phyloP scores from a whole-genome alignment of 2,113 vertebrate species.

The Eretmodus cyanostictus region DNA sequence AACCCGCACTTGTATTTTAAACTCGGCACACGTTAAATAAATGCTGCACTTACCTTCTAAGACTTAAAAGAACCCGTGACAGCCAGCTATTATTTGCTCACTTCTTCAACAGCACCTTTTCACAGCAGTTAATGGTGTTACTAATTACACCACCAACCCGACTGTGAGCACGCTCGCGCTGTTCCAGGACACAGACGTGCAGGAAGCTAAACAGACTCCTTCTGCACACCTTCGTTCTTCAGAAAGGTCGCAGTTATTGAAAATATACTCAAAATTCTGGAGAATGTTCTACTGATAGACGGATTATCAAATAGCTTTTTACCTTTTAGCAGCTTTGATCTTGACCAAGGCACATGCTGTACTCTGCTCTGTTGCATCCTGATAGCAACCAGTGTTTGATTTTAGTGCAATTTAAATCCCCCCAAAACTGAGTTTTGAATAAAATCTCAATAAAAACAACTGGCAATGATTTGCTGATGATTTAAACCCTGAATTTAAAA shows the following conservation, averaged over 20 bases:
- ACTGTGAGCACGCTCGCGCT: not conserved
- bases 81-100: not conserved
- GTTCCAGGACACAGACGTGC: not conserved
- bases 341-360: rapidly evolving
- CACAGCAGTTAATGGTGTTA: not conserved
- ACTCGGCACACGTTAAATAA: not conserved
- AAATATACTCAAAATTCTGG: not conserved
- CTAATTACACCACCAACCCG: not conserved
- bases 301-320: not conserved
- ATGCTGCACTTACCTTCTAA: not conserved
- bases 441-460: not conserved
- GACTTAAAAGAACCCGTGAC: not conserved
- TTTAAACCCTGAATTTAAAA: not conserved
- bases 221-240: not conserved
- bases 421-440: not conserved
- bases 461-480: not conserved
- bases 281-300: rapidly evolving
- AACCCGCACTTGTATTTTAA: not conserved
- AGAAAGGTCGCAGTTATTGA: not conserved
- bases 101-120: not conserved
- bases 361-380: not conserved
- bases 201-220: not conserved
- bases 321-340: not conserved
- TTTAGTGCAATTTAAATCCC: not conserved
- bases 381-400: not conserved